Evolutionary conservation across 2,113 vertebrate species (phyloP), one percentile per base, ranked within the genome.

Genomic region (Nerophis ophidion): DNA sequence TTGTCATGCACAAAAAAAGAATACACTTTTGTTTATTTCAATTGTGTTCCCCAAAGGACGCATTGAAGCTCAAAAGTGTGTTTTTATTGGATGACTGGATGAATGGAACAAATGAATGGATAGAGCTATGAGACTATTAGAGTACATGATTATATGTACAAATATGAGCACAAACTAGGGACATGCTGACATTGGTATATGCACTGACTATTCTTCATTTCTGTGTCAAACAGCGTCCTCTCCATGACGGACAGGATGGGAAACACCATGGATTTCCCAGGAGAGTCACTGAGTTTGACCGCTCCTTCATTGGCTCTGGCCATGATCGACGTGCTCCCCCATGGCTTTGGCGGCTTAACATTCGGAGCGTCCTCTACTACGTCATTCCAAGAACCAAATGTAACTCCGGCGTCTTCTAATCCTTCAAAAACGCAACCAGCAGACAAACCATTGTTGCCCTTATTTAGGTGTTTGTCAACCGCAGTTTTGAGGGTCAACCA

Each of bases 161-260:
- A 26, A 26, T 26, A 26, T 4, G 4, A 26, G 3, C 26, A 26
- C 3, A 26, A 1, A 26, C 26, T 26, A 1, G 3, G 4, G 26
- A 26, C 26, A 26, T 26, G 26, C 26, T 26, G 36, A 6, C 40
- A 12, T 44, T 11, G 12, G 12, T 3, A 44, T 13, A 8, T 34
- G 50, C 3, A 7, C 50, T 17, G 40, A 2, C 33, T 12, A 26
- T 40, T 7, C 8, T 51, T 59, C 15, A 1, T 63, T 59, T 14
- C 53, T 66, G 10, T 8, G 3, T 49, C 14, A 49, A 71, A 50
- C 82, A 97, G 95, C 51, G 84, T 96, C 68, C 84, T 97, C 45
- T 77, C 68, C 51, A 84, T 92, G 63, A 92, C 84, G 0, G 90
- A 95, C 8, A 79, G 26, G 38, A 68, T 91, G 19, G 92, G 92